Percentiles rank a stretch among this genome's conserved stretches.
phyloP scores from a whole-genome alignment of 2,888 invertebrate genomes.

The Meliscaeva auricollis region DNA sequence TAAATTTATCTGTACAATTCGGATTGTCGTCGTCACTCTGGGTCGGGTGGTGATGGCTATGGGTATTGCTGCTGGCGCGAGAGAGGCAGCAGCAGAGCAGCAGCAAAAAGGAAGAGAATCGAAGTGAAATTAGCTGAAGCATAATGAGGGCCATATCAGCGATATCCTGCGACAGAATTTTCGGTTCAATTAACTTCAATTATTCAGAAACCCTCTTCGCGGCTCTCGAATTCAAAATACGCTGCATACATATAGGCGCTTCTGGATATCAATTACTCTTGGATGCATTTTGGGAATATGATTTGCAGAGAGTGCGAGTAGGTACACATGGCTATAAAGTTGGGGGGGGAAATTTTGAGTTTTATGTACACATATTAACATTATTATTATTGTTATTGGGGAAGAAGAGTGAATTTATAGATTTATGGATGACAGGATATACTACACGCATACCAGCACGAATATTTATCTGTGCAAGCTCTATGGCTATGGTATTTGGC shows the following conservation, averaged over 20 bases:
- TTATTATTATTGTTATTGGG: too few relatives aligned
- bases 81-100: not conserved
- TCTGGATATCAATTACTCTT: slow-evolving; percentile 64
- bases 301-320: too few relatives aligned
- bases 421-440: slow-evolving; percentile 11
- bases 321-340: too few relatives aligned
- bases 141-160: slow-evolving; percentile 66
- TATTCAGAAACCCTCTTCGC: slow-evolving; percentile 45
- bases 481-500: not conserved
- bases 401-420: not conserved
- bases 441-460: not conserved
- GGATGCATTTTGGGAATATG: slow-evolving; percentile 34
- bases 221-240: not conserved
- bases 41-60: not conserved
- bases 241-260: not conserved
- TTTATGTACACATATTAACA: too few relatives aligned
- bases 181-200: slow-evolving; percentile 74
- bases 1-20: slow-evolving; percentile 51
- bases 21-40: slow-evolving; percentile 25
- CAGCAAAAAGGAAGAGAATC: slow-evolving; percentile 10
- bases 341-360: too few relatives aligned
- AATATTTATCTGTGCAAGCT: too few relatives aligned
- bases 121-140: slow-evolving; percentile 62
- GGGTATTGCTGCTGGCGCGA: not conserved
- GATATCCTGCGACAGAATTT: slow-evolving; percentile 71